Conservation (phyloP, 2,797 vertebrate genomes). For the Sebastes matsubarae region DNA sequence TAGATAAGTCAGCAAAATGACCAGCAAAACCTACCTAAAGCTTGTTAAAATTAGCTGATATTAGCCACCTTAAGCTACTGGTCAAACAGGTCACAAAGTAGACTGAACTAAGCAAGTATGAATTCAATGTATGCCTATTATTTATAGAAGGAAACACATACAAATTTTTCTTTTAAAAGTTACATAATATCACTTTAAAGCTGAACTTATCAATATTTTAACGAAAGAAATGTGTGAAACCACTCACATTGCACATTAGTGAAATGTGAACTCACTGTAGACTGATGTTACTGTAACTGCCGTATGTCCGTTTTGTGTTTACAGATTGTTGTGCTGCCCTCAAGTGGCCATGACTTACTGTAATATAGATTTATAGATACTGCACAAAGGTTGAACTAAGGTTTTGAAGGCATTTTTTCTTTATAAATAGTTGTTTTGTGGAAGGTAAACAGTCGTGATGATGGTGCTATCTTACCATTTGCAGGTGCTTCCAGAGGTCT, state of each 20-base stretch:
- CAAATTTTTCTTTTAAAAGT: neutral
- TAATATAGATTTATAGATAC: neutral
- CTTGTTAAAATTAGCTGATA: neutral
- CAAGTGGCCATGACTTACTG: neutral
- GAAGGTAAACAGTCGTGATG: accelerated
- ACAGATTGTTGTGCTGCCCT: neutral
- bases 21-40: neutral
- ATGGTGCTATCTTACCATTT: conserved; percentile 65
- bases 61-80: neutral
- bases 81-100: neutral
- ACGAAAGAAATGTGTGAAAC: neutral
- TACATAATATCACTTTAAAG: neutral
- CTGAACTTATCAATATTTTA: no score
- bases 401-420: neutral
- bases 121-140: no score
- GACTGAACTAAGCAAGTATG: no score
- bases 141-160: no score
- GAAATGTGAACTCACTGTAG: neutral
- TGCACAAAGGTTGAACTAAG: neutral
- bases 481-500: conserved; percentile 88
- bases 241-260: neutral
- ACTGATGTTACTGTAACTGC: neutral
- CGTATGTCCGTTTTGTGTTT: neutral
- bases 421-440: no score
- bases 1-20: neutral